Evolutionary conservation across 2,797 vertebrate species (phyloP), one percentile per base, ranked within the genome.

Genomic region (Dryobates pubescens): DNA sequence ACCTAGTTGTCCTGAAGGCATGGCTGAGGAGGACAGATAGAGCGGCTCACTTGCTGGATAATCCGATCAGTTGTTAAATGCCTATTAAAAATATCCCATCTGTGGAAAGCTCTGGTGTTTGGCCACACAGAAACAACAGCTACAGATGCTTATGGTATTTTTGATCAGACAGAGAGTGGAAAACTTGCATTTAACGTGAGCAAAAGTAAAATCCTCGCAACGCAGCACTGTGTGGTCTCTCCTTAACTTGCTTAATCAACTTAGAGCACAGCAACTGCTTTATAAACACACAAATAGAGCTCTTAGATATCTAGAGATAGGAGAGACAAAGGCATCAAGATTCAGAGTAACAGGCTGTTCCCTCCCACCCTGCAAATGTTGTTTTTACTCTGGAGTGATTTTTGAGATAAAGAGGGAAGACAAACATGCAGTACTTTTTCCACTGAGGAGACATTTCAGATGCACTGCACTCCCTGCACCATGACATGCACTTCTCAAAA

Each of bases 201-300:
- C 36, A 81, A 24, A 90, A 88, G 32, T 32, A 68, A 90, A 94
- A 85, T 70, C 45, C 30, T 76, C 29, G 6, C 45, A 89, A 77
- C 27, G 32, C 36, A 88, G 54, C 18, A 70, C 32, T 43, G 32
- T 74, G 79, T 82, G 71, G 54, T 81, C 64, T 82, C 69, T 85
- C 45, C 82, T 70, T 79, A 91, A 91, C 63, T 19, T 36, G 54
- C 41, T 72, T 69, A 88, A 84, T 71, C 85, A 69, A n/a, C 8
- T 41, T 45, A 54, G 57, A 74, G 26, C 71, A 32, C 45, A 88
- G 86, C 65, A 93, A 91, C 77, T 72, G 74, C 54, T 80, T 86
- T 92, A 45, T 65, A 91, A 95, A 82, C 45, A 88, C 20, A 83
- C n/a, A 92, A 76, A 88, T 23, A 93, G 58, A 92, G 17, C 47